Percentiles rank a stretch among this genome's conserved stretches.
Evolutionary conservation across 2,113 vertebrate genomes (phyloP).

Genomic region (Tachysurus fulvidraco): DNA sequence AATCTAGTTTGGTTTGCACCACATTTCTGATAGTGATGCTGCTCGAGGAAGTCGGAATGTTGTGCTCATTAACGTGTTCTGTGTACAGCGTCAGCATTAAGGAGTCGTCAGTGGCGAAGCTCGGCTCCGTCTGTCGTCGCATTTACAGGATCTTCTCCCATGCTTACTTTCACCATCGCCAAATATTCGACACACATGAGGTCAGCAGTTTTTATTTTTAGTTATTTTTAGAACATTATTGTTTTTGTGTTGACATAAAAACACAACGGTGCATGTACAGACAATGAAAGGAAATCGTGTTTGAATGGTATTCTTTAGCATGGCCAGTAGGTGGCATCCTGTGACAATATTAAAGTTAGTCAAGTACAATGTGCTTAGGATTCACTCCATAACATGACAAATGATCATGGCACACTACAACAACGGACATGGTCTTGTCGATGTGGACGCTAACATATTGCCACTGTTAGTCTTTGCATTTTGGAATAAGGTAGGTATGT

Average conservation of each 20-base stretch:
- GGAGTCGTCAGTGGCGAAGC: slow-evolving; percentile 98
- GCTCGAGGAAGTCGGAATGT: background rate
- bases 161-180: slow-evolving; percentile 97
- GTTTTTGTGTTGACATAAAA: background rate
- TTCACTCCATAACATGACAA: background rate
- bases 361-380: background rate
- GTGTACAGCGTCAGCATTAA: slow-evolving; percentile 95
- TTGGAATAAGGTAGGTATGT: background rate
- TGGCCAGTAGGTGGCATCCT: slow-evolving; percentile 45
- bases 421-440: background rate
- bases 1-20: background rate
- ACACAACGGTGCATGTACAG: background rate
- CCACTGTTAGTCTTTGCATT: background rate
- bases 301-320: background rate
- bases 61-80: background rate
- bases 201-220: slow-evolving; percentile 66
- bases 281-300: background rate
- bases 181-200: slow-evolving; percentile 99
- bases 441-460: background rate
- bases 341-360: background rate
- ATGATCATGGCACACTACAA: background rate
- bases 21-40: background rate
- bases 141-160: slow-evolving; percentile 99
- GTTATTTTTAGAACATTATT: too few species aligned
- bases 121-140: slow-evolving; percentile 97